Evolutionary conservation across 2,888 invertebrate genomes (phyloP).

Genomic region (Caenorhabditis virilis): DNA sequence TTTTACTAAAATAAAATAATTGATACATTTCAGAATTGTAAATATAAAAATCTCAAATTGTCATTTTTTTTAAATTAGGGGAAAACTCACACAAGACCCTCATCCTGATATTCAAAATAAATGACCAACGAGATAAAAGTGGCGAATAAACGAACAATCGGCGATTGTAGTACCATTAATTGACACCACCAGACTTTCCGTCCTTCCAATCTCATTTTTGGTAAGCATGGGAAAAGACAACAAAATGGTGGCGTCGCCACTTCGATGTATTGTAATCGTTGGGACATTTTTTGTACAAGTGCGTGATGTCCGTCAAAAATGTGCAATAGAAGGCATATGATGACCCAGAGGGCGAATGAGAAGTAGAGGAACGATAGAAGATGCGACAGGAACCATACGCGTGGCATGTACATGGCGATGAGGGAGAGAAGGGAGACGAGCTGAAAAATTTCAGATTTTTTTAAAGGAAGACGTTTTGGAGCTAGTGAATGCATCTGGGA

Average conservation of each 20-base stretch:
- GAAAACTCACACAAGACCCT: constrained; percentile 54
- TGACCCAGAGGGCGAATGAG: constrained; percentile 63
- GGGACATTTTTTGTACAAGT: constrained; percentile 49
- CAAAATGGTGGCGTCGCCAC: constrained; percentile 65
- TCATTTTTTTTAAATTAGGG: too few relatives aligned
- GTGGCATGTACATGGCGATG: constrained; percentile 64
- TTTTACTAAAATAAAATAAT: too few relatives aligned
- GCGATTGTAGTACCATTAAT: constrained; percentile 63
- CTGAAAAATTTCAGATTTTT: constrained; percentile 20
- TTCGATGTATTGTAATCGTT: constrained; percentile 42
- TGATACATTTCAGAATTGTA: too few relatives aligned
- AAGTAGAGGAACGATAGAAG: constrained; percentile 65
- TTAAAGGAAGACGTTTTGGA: too few relatives aligned
- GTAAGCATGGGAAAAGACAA: constrained; percentile 65
- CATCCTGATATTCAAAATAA: constrained; percentile 62
- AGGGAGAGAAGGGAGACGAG: constrained; percentile 60
- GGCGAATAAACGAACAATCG: constrained; percentile 58
- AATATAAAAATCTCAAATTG: too few relatives aligned
- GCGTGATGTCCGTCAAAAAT: constrained; percentile 61
- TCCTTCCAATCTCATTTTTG: constrained; percentile 59
- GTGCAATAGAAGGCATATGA: constrained; percentile 63
- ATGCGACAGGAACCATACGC: constrained; percentile 65
- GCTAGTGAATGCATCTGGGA: too few relatives aligned
- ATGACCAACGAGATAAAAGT: constrained; percentile 62
- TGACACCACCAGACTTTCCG: constrained; percentile 59